phyloP scores from a whole-genome alignment of 92 coral and sea anemone genomes.

The Siderastrea siderea region DNA sequence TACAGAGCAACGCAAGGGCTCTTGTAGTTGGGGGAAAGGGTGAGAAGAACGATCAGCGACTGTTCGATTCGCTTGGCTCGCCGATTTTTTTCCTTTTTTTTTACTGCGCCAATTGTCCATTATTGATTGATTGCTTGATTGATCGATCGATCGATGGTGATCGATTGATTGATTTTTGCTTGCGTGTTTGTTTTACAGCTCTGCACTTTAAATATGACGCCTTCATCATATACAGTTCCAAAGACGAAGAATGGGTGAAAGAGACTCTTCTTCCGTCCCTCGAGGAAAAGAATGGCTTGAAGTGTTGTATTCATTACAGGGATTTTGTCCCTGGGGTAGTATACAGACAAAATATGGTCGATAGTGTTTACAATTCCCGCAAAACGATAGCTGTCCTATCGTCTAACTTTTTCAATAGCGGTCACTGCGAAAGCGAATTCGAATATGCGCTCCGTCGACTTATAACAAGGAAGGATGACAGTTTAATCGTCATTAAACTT shows the following conservation, averaged over 20 bases:
- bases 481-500: constrained; percentile 20
- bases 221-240: constrained; percentile 23
- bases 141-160: too few relatives aligned
- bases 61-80: too few relatives aligned
- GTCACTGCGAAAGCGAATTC: constrained; percentile 14
- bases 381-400: constrained; percentile 38
- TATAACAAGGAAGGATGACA: constrained; percentile 18
- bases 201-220: constrained; percentile 19
- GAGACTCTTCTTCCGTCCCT: constrained; percentile 9
- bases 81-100: too few relatives aligned
- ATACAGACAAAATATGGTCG: constrained; percentile 18
- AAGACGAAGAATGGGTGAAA: constrained; percentile 19
- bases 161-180: too few relatives aligned
- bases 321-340: constrained; percentile 18
- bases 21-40: too few relatives aligned
- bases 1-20: too few relatives aligned
- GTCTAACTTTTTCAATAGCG: constrained; percentile 16
- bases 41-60: too few relatives aligned
- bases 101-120: too few relatives aligned
- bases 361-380: constrained; percentile 6
- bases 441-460: constrained; percentile 21
- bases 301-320: constrained; percentile 43
- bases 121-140: too few relatives aligned
- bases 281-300: constrained; percentile 20
- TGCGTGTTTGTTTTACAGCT: background rate